Conservation (phyloP, 1,140 invertebrate genomes). For the Radopholus similis region DNA sequence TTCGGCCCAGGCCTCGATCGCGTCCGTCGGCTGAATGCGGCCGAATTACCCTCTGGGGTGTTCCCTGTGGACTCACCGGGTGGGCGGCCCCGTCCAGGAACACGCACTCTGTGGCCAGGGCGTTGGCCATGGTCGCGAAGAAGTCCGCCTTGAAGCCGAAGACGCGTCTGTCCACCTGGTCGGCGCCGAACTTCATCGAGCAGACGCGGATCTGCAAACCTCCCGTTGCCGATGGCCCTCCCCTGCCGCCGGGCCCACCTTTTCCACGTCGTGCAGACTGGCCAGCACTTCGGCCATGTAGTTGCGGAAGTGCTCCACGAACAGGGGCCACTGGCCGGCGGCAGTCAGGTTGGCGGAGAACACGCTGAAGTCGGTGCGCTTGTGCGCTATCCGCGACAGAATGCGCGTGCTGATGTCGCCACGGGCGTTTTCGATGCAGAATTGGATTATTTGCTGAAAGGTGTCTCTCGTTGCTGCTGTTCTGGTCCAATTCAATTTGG, state of each 20-base stretch:
- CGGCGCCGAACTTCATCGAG: constrained; percentile 41
- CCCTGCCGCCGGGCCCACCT: constrained; percentile 22
- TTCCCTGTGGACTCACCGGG: too few relatives aligned
- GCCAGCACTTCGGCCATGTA: constrained; percentile 41
- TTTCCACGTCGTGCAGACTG: constrained; percentile 43
- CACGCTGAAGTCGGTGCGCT: constrained; percentile 42
- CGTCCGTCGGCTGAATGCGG: constrained; percentile 42
- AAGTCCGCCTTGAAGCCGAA: constrained; percentile 50
- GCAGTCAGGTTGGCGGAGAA: constrained; percentile 36
- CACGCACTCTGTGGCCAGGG: constrained; percentile 52
- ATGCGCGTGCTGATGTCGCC: constrained; percentile 41
- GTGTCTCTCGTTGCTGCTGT: too few relatives aligned
- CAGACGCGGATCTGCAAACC: constrained; percentile 34
- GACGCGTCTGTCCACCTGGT: constrained; percentile 35
- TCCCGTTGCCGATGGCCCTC: background rate
- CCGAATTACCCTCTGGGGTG: background rate
- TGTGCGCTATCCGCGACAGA: constrained; percentile 41
- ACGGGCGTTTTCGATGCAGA: constrained; percentile 47
- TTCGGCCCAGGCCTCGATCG: constrained; percentile 53
- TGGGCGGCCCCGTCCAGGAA: constrained; percentile 47
- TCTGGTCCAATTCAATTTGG: too few relatives aligned
- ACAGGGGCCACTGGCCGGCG: constrained; percentile 36
- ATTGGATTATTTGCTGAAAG: constrained; percentile 43
- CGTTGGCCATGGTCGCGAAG: constrained; percentile 45
- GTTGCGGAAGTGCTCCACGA: constrained; percentile 34